Evolutionary conservation across 2,888 invertebrate genomes (phyloP).

Genomic region (Aspidiotus destructor): DNA sequence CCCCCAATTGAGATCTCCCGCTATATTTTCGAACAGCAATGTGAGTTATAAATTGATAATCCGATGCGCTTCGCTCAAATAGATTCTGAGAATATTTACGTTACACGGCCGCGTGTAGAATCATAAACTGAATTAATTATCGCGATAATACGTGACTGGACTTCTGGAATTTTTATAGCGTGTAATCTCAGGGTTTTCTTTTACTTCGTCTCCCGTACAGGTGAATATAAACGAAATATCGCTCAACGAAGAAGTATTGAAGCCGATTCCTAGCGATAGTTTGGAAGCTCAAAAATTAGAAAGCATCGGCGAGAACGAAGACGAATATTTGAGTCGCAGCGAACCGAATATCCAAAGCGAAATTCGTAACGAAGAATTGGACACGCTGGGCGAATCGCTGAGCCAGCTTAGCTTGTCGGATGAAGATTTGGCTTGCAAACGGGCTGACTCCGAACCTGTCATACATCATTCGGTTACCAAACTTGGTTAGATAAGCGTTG

Average conservation of each 20-base stretch:
- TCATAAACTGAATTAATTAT: background rate
- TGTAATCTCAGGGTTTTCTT: background rate
- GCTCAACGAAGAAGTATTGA: conserved; percentile 28
- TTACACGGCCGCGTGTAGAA: background rate
- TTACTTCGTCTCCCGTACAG: background rate
- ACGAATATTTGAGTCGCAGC: conserved; percentile 30
- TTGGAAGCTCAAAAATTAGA: conserved; percentile 29
- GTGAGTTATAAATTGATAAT: conserved; percentile 19
- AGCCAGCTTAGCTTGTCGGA: conserved; percentile 20
- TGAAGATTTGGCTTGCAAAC: conserved; percentile 25
- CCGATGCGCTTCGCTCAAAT: no score
- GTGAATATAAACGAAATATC: conserved; percentile 31
- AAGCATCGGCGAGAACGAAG: conserved; percentile 33
- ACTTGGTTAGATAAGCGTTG: no score
- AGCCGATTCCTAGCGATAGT: conserved; percentile 15
- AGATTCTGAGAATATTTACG: background rate
- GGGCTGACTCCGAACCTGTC: conserved; percentile 33
- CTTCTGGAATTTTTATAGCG: background rate
- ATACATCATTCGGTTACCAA: conserved; percentile 17
- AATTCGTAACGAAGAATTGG: conserved; percentile 16
- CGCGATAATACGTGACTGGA: background rate
- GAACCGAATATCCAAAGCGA: conserved; percentile 33
- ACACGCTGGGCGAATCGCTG: conserved; percentile 15
- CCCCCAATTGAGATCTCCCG: conserved; percentile 28
- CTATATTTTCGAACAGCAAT: conserved; percentile 33